phyloP scores from a whole-genome alignment of 2,888 invertebrate species.

The Drosophila prostipennis region DNA sequence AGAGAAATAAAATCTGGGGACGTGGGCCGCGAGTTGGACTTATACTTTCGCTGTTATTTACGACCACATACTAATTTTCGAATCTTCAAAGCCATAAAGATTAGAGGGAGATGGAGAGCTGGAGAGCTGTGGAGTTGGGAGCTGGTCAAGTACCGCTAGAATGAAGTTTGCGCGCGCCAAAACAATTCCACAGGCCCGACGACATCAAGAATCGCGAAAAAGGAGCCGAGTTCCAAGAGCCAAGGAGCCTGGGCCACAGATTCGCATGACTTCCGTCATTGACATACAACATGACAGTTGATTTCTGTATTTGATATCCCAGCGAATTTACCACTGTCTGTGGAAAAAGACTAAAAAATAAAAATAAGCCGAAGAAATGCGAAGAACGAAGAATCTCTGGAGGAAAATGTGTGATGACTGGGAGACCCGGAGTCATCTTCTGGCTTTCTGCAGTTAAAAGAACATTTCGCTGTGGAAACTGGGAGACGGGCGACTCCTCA shows the following conservation, averaged over 20 bases:
- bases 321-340: slow-evolving; percentile 77
- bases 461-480: slow-evolving; percentile 16
- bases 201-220: slow-evolving; percentile 15
- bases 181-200: slow-evolving; percentile 32
- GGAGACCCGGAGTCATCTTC: slow-evolving; percentile 43
- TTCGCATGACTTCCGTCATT: slow-evolving; percentile 80
- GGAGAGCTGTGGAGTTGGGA: background rate
- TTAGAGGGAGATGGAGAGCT: slow-evolving; percentile 27
- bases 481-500: slow-evolving; percentile 3
- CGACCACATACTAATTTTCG: slow-evolving; percentile 53
- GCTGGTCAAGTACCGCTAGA: slow-evolving; percentile 33
- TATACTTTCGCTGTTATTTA: slow-evolving; percentile 68
- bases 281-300: slow-evolving; percentile 82
- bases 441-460: slow-evolving; percentile 27
- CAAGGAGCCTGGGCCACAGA: slow-evolving; percentile 32
- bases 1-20: slow-evolving; percentile 23
- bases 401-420: slow-evolving; percentile 46
- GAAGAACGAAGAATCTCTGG: slow-evolving; percentile 18
- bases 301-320: slow-evolving; percentile 82
- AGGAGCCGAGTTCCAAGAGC: slow-evolving; percentile 8
- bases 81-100: slow-evolving; percentile 54
- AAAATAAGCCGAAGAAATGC: background rate
- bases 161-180: slow-evolving; percentile 41
- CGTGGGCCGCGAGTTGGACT: slow-evolving; percentile 38
- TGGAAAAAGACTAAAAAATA: slow-evolving; percentile 3